phyloP scores from a whole-genome alignment of 2,113 vertebrate genomes.

The Nibea albiflora region DNA sequence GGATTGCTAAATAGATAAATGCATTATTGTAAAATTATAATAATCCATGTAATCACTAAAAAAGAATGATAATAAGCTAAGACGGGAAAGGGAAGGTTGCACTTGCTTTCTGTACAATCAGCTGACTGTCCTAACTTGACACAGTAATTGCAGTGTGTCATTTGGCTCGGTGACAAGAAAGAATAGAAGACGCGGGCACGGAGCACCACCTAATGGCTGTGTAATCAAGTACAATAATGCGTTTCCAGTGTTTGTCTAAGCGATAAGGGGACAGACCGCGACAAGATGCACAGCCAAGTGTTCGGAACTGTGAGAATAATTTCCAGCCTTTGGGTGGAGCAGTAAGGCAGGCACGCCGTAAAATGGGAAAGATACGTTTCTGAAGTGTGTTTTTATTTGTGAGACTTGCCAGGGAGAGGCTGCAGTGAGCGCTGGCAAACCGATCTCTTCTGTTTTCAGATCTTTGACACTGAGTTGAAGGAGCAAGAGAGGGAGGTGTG shows the following conservation, averaged over 20 bases:
- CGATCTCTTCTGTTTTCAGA: slow-evolving; percentile 80
- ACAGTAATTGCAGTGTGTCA: slow-evolving; percentile 24
- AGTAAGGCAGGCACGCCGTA: background rate
- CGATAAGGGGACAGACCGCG: background rate
- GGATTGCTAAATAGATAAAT: background rate
- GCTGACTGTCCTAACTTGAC: slow-evolving; percentile 13
- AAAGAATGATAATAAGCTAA: background rate
- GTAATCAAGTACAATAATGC: slow-evolving; percentile 9
- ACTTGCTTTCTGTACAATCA: slow-evolving; percentile 14
- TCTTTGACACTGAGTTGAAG: slow-evolving; percentile 94
- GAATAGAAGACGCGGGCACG: slow-evolving; percentile 8
- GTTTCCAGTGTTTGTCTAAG: background rate
- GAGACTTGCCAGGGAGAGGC: background rate
- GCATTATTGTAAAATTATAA: background rate
- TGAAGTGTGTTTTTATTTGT: background rate
- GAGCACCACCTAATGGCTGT: slow-evolving; percentile 57
- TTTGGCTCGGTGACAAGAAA: background rate
- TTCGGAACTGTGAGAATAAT: background rate
- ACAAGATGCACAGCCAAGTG: background rate
- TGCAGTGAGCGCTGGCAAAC: background rate
- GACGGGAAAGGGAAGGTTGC: background rate
- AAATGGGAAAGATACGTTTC: background rate
- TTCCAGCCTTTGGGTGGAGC: background rate
- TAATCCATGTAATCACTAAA: background rate
- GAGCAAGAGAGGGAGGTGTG: slow-evolving; percentile 96